Conservation (phyloP, 2,888 invertebrate species). For the Drosophila hamatofila region DNA sequence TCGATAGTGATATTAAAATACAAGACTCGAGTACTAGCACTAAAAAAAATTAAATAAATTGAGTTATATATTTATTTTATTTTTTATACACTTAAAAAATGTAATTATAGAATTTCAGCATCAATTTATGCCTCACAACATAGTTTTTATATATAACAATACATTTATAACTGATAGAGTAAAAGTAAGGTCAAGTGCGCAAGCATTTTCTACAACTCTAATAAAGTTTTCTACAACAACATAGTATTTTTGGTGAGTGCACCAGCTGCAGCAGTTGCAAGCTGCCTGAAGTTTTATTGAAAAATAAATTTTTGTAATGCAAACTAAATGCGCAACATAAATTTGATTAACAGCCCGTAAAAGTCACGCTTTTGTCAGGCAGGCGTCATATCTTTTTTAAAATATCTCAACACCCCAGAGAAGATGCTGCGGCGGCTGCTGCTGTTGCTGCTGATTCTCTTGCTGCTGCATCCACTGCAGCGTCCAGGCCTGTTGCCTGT, state of each 20-base stretch:
- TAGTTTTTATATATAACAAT: too few relatives aligned
- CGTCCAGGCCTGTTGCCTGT: slow-evolving; percentile 15
- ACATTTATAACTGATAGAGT: background rate
- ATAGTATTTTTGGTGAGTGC: slow-evolving; percentile 17
- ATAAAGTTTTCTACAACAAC: background rate
- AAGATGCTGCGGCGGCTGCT: slow-evolving; percentile 27
- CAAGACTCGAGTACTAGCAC: too few relatives aligned
- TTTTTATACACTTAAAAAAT: too few relatives aligned
- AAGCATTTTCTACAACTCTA: background rate
- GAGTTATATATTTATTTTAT: too few relatives aligned
- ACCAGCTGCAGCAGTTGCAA: background rate
- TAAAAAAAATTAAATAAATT: too few relatives aligned
- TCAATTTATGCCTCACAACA: too few relatives aligned
- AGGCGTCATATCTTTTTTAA: slow-evolving; percentile 80
- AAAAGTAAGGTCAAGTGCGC: background rate
- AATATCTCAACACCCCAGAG: slow-evolving; percentile 80
- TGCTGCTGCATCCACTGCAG: slow-evolving; percentile 6
- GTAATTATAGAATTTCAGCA: background rate
- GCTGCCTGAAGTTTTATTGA: slow-evolving; percentile 60
- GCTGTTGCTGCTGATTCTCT: background rate
- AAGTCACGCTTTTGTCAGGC: slow-evolving; percentile 83
- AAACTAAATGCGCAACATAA: slow-evolving; percentile 83
- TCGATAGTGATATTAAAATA: too few relatives aligned
- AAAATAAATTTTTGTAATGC: slow-evolving; percentile 80
- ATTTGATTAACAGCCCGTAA: slow-evolving; percentile 83